Evolutionary conservation across 2,797 vertebrate genomes (phyloP), one percentile per base, ranked within the genome.

Genomic region (Lophotriccus pileatus): DNA sequence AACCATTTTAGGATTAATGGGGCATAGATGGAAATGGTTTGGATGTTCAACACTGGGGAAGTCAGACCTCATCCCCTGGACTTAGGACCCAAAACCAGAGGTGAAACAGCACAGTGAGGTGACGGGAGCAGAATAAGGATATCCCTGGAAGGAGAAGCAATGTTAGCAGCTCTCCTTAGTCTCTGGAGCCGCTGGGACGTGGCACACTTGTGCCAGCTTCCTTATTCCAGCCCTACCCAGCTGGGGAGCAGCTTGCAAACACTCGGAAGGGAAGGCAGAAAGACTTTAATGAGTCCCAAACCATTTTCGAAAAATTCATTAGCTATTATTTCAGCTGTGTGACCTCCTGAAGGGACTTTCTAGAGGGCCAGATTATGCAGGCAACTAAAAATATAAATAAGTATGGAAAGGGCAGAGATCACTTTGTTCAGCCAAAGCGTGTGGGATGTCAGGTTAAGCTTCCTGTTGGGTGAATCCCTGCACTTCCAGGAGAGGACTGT

Each of bases 261-360:
- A 12, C 27, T 41, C n/a, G 60, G n/a, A 73, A 94, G 44, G 60
- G 68, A 77, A 80, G 64, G 52, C 79, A 87, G 37, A 84, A 87
- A 85, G 50, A 24, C 21, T 82, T 94, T 86, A 94, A 79, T 86
- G 93, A 88, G 62, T 90, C 92, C 84, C 78, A 94, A 95, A 95
- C 94, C 30, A 87, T 94, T 95, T 89, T 11, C 70, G 16, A 39
- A 85, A 84, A 93, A 95, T 73, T 94, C 91, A 94, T 95, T 95
- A 95, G 91, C 75, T 97, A 96, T 97, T 96, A 94, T 97, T 97
- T 94, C 96, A 97, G 94, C 97, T 97, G 97, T 3, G 2, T 93
- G 95, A 97, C 95, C 97, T 96, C 93, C 93, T 94, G 91, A 92
- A 92, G 88, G 72, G 91, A 74, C 87, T 94, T 95, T 89, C 81